Conservation (phyloP, 2,113 vertebrate species). For the Plecturocebus donacophilus region DNA sequence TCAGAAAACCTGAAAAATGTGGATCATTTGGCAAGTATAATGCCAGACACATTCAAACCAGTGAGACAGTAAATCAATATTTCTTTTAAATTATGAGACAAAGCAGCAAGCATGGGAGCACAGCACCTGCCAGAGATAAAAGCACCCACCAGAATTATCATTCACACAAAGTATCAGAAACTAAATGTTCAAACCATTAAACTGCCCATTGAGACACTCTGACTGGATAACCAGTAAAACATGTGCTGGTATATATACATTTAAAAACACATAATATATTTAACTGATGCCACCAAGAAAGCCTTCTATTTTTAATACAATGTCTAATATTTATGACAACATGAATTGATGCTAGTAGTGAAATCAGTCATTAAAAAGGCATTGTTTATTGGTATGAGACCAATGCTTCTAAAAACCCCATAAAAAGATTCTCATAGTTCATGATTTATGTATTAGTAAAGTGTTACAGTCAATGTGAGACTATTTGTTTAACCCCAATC, state of each 20-base stretch:
- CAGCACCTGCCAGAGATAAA: constrained; percentile 38
- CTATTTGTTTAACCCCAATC: neutral
- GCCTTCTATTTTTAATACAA: neutral
- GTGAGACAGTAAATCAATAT: constrained; percentile 74
- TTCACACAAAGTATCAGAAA: constrained; percentile 19
- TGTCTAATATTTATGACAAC: neutral
- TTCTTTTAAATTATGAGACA: constrained; percentile 68
- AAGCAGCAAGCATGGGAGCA: constrained; percentile 51
- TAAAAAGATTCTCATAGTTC: neutral
- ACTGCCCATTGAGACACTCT: neutral
- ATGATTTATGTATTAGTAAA: neutral
- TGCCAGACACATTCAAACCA: constrained; percentile 63
- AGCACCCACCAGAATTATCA: constrained; percentile 24
- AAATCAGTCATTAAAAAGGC: constrained; percentile 30
- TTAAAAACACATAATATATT: neutral
- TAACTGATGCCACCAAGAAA: neutral
- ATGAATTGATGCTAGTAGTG: neutral
- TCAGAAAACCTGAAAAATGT: constrained; percentile 62
- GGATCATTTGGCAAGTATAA: constrained; percentile 71
- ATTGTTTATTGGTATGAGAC: constrained; percentile 13
- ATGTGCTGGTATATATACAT: neutral
- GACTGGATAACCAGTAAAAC: neutral
- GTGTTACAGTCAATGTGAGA: neutral
- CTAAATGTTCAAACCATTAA: neutral
- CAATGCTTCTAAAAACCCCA: neutral